Percentiles rank a stretch among this genome's conserved stretches.
Evolutionary conservation across 2,888 invertebrate genomes (phyloP).

Genomic region (Lordiphosa andalusiaca): DNA sequence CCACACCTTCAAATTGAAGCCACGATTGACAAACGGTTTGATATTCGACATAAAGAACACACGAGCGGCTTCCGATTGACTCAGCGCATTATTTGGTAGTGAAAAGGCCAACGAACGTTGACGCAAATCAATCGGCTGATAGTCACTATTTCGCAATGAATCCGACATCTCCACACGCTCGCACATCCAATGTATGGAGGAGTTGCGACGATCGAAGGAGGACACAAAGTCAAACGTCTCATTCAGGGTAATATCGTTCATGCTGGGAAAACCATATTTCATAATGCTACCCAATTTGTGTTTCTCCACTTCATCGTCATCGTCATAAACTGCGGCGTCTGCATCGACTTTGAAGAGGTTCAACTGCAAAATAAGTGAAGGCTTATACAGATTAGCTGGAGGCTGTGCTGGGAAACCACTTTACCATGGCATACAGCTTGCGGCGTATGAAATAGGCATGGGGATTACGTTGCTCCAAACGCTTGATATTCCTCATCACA

Average conservation of each 20-base stretch:
- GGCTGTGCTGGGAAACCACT: too few relatives aligned
- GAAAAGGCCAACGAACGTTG: neutral
- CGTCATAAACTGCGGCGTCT: conserved; percentile 1
- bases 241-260: conserved; percentile 58
- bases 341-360: conserved; percentile 36
- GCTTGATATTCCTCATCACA: conserved; percentile 51
- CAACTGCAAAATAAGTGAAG: conserved; percentile 26
- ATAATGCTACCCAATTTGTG: conserved; percentile 51
- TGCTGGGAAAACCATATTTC: conserved; percentile 67
- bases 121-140: conserved; percentile 6
- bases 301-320: conserved; percentile 13
- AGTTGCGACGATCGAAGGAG: conserved; percentile 61
- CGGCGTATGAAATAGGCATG: conserved; percentile 62
- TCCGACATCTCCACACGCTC: conserved; percentile 38
- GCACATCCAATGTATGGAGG: conserved; percentile 61
- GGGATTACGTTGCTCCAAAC: conserved; percentile 54
- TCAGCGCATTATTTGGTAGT: conserved; percentile 1
- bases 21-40: conserved; percentile 50
- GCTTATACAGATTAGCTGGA: neutral
- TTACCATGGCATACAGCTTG: conserved; percentile 55
- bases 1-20: conserved; percentile 53
- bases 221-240: conserved; percentile 58
- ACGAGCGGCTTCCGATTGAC: conserved; percentile 57
- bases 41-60: conserved; percentile 65
- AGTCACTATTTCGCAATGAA: neutral